Evolutionary conservation across 1,140 invertebrate species (phyloP), one percentile per base, ranked within the genome.

Genomic region (Trichomalopsis sarcophagae): DNA sequence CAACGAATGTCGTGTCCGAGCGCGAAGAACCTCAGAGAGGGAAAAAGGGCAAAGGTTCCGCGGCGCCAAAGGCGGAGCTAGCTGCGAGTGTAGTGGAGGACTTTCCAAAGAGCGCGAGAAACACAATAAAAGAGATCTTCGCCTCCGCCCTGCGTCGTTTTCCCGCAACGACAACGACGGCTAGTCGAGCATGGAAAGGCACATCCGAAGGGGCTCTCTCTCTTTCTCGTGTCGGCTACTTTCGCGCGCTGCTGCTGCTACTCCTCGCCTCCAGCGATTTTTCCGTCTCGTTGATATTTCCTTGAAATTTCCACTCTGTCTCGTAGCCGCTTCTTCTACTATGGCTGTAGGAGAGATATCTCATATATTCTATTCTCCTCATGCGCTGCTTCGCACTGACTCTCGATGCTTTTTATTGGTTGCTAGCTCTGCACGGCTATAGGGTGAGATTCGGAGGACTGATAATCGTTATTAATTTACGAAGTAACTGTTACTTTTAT

Each of bases 31-130:
- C 36, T 14, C 30, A 74, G 36, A 33, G 17, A 44, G n/a, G 40
- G 27, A 71, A 71, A 82, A 6, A 76, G 40, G 33, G 14, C n/a
- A 27, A 44, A 62, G 81, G 81, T 82, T 73, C 73, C 13, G 71
- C 36, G 73, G 81, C 81, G 73, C 81, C 81, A 68, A 17, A 82
- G 55, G 73, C 81, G 50, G 81, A 76, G 81, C 55, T 1, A 44
- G 10, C 27, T 27, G 40, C 40, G 40, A 44, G 40, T 36, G 4
- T 36, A 27, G 33, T 6, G 10, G 40, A 6, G 40, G 40, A 44
- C 40, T 44, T 44, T 44, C 40, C 6, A 44, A 7, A 7, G 40
- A 44, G 40, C 40, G 40, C 10, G 40, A 44, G 40, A 44, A 44
- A 44, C 40, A 44, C 40, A 44, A 44, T 44, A 44, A 44, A 44